Conservation (phyloP, 2,888 invertebrate species). For the Odiellus spinosus region DNA sequence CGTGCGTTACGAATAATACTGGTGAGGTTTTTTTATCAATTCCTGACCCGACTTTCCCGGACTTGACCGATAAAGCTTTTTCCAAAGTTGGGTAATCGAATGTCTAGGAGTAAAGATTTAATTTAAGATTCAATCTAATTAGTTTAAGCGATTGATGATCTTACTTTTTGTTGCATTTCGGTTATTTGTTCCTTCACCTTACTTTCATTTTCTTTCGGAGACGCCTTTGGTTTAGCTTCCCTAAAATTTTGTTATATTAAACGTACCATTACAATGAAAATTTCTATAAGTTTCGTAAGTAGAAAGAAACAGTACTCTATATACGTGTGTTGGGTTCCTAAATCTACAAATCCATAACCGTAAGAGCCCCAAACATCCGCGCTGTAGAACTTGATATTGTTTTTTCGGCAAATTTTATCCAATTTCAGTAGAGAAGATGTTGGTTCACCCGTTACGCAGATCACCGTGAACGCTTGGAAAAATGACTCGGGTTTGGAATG, state of each 20-base stretch:
- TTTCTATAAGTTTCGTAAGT: background rate
- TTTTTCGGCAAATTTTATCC: conserved; percentile 9
- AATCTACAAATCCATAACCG: conserved; percentile 79
- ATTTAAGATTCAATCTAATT: no score
- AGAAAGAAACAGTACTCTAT: conserved; percentile 42
- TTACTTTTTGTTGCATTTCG: conserved; percentile 1
- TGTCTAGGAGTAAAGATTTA: conserved; percentile 27
- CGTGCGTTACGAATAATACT: conserved; percentile 55
- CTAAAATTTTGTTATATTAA: conserved; percentile 1
- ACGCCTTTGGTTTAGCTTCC: conserved; percentile 4
- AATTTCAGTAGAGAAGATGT: conserved; percentile 9
- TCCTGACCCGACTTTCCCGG: conserved; percentile 34
- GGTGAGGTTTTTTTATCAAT: conserved; percentile 42
- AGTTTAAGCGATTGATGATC: no score
- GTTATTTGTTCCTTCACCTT: conserved; percentile 6
- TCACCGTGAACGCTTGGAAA: conserved; percentile 10
- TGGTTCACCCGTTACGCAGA: conserved; percentile 12
- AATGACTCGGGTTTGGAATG: conserved; percentile 6
- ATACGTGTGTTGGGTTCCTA: conserved; percentile 57
- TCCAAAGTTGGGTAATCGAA: conserved; percentile 46
- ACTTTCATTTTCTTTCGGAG: conserved; percentile 3
- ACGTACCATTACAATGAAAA: background rate
- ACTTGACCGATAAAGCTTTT: conserved; percentile 48
- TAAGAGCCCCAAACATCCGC: conserved; percentile 56
- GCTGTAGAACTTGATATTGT: conserved; percentile 14